Conservation (phyloP, 2,797 vertebrate genomes). For the Tangara arthus region DNA sequence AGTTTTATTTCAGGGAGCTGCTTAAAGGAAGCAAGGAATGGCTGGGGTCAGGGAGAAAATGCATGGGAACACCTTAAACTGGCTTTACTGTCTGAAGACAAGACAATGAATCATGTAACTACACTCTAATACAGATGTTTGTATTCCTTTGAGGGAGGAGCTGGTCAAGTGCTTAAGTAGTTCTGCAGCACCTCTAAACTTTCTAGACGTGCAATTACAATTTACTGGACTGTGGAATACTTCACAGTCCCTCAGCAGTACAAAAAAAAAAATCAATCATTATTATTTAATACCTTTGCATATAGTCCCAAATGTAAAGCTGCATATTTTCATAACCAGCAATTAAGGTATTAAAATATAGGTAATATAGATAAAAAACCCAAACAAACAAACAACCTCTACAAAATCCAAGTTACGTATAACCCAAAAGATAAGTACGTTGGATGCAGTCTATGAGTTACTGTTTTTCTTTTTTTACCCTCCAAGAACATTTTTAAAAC, state of each 20-base stretch:
- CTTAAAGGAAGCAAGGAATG: neutral
- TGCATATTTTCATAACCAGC: neutral
- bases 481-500: neutral
- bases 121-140: neutral
- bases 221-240: neutral
- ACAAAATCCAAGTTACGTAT: neutral
- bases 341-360: neutral
- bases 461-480: neutral
- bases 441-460: neutral
- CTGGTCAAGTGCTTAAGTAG: neutral
- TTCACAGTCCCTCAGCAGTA: neutral
- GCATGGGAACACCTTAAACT: neutral
- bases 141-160: neutral
- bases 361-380: neutral
- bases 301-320: neutral
- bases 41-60: neutral
- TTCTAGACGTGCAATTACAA: neutral
- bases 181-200: neutral
- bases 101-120: neutral
- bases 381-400: neutral
- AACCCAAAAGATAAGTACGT: neutral
- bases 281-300: neutral
- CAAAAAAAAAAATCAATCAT: neutral
- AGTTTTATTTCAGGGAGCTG: neutral
- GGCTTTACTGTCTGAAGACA: neutral